Base-by-base conservation (phyloP, 2,797 vertebrate species). In the Amphiprion clarkii region DNA sequence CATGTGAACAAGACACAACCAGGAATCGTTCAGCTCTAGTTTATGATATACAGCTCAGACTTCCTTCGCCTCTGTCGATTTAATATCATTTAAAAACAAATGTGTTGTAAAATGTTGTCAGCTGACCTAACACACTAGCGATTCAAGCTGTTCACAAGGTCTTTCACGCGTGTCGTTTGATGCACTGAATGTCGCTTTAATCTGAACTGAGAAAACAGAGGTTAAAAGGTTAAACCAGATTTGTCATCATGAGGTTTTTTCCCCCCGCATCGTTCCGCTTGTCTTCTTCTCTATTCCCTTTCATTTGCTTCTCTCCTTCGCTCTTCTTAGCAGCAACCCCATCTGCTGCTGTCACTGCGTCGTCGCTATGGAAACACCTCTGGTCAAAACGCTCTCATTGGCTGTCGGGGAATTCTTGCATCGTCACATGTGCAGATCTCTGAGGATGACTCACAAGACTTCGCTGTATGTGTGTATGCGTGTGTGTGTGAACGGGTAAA, bases 331-430 rank as follows among this genome's bases (percentile, higher is more conserved):
- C 70, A 83, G 61, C 71, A 72, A 67, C 48, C 70, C 56, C 85
- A 86, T 87, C 83, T 89, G 85, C 83, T 84, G 67, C 89, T 90
- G 87, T 90, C 81, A 84, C 79, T 79, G 78, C 48, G 64, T 0
- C 44, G 85, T 93, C 73, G 71, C 92, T 87, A 93, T 78, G 78
- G 89, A 75, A 91, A 91, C 86, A 80, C 48, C 81, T 68, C 67
- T 27, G 31, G 33, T 79, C 64, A 44, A 17, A 61, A 74, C 31
- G 77, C 72, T 67, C 60, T 4, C 65, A 91, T 91, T 89, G 90
- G 90, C 70, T 86, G 82, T 19, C 3, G 2, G 65, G 71, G 81
- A 86, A 85, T 91, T 84, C 83, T 88, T 82, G 81, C 73, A 74
- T 48, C 33, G 53, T 88, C 86, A 86, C 78, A 87, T 78, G 86